Evolutionary conservation across 2,797 vertebrate species (phyloP).

Genomic region (Enteromius treurensis): DNA sequence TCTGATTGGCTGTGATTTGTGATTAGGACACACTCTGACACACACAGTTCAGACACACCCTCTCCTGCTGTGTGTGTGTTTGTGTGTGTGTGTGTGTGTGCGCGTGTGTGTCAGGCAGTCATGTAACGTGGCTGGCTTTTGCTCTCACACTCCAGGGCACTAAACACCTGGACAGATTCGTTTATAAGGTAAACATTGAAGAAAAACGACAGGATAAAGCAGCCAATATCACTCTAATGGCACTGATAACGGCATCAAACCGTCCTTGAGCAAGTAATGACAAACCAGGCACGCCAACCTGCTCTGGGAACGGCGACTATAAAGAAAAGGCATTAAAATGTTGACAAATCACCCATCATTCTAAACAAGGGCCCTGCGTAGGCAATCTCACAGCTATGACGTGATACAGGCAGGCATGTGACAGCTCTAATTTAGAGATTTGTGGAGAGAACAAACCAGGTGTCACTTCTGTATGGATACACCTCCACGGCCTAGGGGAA

Average conservation of each 20-base stretch:
- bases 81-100: constrained; percentile 16
- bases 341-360: constrained; percentile 46
- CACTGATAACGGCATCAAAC: constrained; percentile 49
- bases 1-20: background rate
- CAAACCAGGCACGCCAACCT: constrained; percentile 53
- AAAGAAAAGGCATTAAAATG: constrained; percentile 47
- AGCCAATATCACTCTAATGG: constrained; percentile 37
- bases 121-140: constrained; percentile 48
- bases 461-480: constrained; percentile 37
- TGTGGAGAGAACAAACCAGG: constrained; percentile 48
- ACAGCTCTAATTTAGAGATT: constrained; percentile 44
- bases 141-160: constrained; percentile 39
- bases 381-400: constrained; percentile 40
- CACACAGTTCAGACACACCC: constrained; percentile 29
- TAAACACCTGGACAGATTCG: constrained; percentile 53
- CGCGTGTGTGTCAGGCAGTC: constrained; percentile 2
- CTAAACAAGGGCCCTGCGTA: constrained; percentile 41
- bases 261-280: constrained; percentile 61
- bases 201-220: constrained; percentile 45
- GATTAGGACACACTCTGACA: background rate
- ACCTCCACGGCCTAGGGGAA: constrained; percentile 42
- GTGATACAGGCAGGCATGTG: constrained; percentile 44
- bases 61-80: background rate
- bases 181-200: constrained; percentile 60
- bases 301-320: constrained; percentile 33